Evolutionary conservation across 2,888 invertebrate species (phyloP).

Genomic region (Eristalis tenax): DNA sequence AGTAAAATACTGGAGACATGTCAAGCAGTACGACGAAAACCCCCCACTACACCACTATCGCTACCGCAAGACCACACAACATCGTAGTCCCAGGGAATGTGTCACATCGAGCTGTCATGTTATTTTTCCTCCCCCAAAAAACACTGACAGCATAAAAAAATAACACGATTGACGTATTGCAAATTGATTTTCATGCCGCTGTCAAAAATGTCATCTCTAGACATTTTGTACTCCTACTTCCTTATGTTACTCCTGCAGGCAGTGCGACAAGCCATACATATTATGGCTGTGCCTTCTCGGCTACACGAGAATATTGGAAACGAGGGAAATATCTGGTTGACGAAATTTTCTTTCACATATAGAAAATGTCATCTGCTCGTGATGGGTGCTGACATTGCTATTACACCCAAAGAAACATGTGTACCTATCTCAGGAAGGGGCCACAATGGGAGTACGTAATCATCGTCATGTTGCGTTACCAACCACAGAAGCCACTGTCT

Average conservation of each 20-base stretch:
- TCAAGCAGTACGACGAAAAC: slow-evolving; percentile 31
- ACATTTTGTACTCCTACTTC: slow-evolving; percentile 48
- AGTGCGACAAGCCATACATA: slow-evolving; percentile 12
- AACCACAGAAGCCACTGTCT: slow-evolving; percentile 34
- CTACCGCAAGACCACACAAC: slow-evolving; percentile 23
- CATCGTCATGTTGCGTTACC: slow-evolving; percentile 59
- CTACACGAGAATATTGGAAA: slow-evolving; percentile 49
- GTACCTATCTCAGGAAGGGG: slow-evolving; percentile 24
- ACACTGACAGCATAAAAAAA: slow-evolving; percentile 51
- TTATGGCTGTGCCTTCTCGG: neutral
- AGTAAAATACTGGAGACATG: slow-evolving; percentile 1
- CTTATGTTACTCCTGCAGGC: slow-evolving; percentile 22
- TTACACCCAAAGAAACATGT: slow-evolving; percentile 56
- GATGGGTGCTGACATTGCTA: slow-evolving; percentile 75
- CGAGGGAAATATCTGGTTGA: slow-evolving; percentile 47
- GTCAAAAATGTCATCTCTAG: slow-evolving; percentile 75
- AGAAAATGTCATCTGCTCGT: slow-evolving; percentile 80
- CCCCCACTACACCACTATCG: neutral
- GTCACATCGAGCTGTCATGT: slow-evolving; percentile 66
- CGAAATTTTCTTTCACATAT: slow-evolving; percentile 73
- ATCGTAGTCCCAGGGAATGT: slow-evolving; percentile 35
- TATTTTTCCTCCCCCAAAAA: slow-evolving; percentile 43
- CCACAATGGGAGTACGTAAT: slow-evolving; percentile 40
- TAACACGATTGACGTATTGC: slow-evolving; percentile 77
- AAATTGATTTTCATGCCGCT: slow-evolving; percentile 79